Conservation (phyloP, 2,888 invertebrate genomes). For the Therioaphis trifolii region DNA sequence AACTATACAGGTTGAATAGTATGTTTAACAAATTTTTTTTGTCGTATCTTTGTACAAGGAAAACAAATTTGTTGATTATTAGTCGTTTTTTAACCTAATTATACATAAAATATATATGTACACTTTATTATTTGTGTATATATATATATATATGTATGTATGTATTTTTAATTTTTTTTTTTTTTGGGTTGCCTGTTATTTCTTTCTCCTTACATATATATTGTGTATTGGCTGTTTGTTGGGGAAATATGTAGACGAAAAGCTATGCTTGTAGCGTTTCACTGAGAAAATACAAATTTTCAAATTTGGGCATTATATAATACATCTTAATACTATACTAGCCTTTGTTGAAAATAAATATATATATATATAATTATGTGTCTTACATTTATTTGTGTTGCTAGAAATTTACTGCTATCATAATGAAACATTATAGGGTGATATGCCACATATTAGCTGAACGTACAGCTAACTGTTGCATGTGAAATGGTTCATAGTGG, state of each 20-base stretch:
- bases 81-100: conserved; percentile 43
- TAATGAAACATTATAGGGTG: conserved; percentile 47
- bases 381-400: conserved; percentile 47
- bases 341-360: conserved; percentile 36
- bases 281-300: conserved; percentile 47
- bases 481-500: conserved; percentile 59
- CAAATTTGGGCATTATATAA: conserved; percentile 51
- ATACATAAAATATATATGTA: conserved; percentile 41
- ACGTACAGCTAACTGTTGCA: conserved; percentile 61
- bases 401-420: conserved; percentile 51
- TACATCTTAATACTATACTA: conserved; percentile 26
- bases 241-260: conserved; percentile 59
- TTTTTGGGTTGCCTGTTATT: conserved; percentile 64
- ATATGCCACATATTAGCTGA: conserved; percentile 62
- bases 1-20: conserved; percentile 62
- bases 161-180: conserved; percentile 57
- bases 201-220: conserved; percentile 48
- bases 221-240: conserved; percentile 62
- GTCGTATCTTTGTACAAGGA: conserved; percentile 48
- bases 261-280: conserved; percentile 63
- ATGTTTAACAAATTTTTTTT: conserved; percentile 57
- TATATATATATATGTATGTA: conserved; percentile 28
- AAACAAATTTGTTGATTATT: conserved; percentile 55
- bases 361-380: conserved; percentile 33
- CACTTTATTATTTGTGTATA: conserved; percentile 34